A percentile compares a stretch with the other conserved stretches of the same genome.
Conservation (phyloP, 2,888 invertebrate genomes). For the Tuberolachnus salignus region DNA sequence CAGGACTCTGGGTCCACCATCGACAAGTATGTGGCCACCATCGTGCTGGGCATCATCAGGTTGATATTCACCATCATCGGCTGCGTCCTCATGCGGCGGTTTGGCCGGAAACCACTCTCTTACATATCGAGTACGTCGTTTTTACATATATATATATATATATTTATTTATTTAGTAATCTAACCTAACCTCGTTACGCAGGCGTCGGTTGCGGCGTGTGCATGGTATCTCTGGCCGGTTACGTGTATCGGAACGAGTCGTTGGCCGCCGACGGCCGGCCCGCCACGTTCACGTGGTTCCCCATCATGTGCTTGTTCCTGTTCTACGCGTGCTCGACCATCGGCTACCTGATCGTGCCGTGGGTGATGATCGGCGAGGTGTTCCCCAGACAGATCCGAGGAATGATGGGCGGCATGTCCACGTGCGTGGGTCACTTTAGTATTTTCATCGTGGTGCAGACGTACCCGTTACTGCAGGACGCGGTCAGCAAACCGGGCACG, state of each 20-base stretch:
- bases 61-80: constrained; percentile 70
- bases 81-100: constrained; percentile 68
- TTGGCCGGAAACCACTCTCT: constrained; percentile 70
- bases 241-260: constrained; percentile 67
- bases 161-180: too few relatives aligned
- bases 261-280: constrained; percentile 64
- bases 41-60: constrained; percentile 69
- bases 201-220: constrained; percentile 69
- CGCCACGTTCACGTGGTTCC: constrained; percentile 68
- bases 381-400: constrained; percentile 74
- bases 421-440: constrained; percentile 70
- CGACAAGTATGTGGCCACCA: constrained; percentile 69
- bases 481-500: constrained; percentile 68
- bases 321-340: constrained; percentile 71
- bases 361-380: constrained; percentile 78
- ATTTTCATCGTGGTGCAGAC: constrained; percentile 74
- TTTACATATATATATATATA: not conserved
- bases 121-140: constrained; percentile 68
- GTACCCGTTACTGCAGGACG: constrained; percentile 67
- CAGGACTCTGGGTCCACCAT: constrained; percentile 68
- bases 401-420: constrained; percentile 72
- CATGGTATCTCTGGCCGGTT: constrained; percentile 69
- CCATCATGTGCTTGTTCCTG: constrained; percentile 68
- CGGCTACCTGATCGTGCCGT: constrained; percentile 73
- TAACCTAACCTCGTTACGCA: constrained; percentile 49